Base-by-base conservation (phyloP, 2,888 invertebrate species). In the Blastobasis adustella region DNA sequence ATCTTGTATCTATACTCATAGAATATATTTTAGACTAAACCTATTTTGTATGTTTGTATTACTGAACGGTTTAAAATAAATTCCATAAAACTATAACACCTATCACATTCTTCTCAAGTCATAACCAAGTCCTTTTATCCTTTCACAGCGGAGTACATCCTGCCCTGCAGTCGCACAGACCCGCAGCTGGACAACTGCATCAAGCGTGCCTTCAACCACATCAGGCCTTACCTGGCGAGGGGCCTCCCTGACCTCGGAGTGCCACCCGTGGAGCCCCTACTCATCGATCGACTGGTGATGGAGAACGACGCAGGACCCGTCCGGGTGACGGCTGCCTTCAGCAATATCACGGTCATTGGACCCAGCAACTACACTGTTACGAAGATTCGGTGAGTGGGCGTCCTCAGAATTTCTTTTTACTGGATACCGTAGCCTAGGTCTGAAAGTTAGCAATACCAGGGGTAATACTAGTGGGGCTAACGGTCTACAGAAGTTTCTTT, bases 241-340 rank as follows among this genome's bases (percentile, higher is more conserved):
- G 95, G 95, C 47, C 90, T 95, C 7, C 83, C 91, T 0, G 95
- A 95, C 60, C 81, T 95, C 49, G 90, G 92, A 10, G 91, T 95
- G 4, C 94, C 94, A 0, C 90, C 94, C 0, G 92, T 95, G 60
- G 95, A 95, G 65, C 95, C 95, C 0, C 79, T 95, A 59, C 79
- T 84, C 53, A 93, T 95, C 52, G 92, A 93, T 46, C 90, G 91
- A 54, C 85, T 95, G 58, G 90, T 92, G 46, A 95, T 95, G 91
- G 93, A 94, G 72, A 95, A 95, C 71, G 92, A 93, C 0, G 92
- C 93, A 7, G 95, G 95, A 0, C 91, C 94, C 0, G 93, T 95
- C 10, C 87, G 93, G 54, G 92, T 95, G 10, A 90, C 92, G 7
- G 94, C 94, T 0, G 81, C 92, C 0, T 95, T 95, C 78, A 91